Percentiles rank a stretch among this genome's conserved stretches.
phyloP scores from a whole-genome alignment of 2,113 vertebrate species.

The Carettochelys insculpta region DNA sequence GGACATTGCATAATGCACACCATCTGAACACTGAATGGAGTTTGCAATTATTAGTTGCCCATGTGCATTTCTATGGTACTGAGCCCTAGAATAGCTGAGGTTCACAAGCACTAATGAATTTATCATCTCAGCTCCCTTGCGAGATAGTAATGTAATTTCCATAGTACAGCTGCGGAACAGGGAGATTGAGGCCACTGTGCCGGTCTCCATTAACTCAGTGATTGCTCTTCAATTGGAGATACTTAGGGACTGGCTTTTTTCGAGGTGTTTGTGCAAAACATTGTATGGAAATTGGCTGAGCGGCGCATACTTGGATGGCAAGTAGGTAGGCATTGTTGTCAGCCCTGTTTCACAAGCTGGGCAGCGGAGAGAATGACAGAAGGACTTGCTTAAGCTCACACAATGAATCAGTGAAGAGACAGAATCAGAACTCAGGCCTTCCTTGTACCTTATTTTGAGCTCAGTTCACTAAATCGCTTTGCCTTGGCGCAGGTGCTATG shows the following conservation, averaged over 20 bases:
- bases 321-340: not conserved
- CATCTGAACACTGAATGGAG: not conserved
- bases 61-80: not conserved
- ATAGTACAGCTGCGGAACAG: not conserved
- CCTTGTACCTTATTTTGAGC: not conserved
- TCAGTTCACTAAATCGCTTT: not conserved
- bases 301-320: not conserved
- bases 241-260: not conserved
- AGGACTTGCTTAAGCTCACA: not conserved
- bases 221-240: not conserved
- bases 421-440: fast-evolving
- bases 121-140: not conserved
- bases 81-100: not conserved
- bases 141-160: not conserved
- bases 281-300: not conserved
- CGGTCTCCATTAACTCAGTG: not conserved
- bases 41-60: not conserved
- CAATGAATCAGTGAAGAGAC: not conserved
- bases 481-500: not conserved
- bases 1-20: not conserved
- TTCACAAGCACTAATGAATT: not conserved
- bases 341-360: not conserved
- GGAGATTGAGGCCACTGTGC: not conserved
- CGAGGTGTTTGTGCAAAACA: not conserved
- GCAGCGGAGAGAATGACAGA: not conserved